These are phyloP conservation scores for Lates calcarifer DNA, from an alignment of 2,113 vertebrate species.

Conservation along the genomic window DNA sequence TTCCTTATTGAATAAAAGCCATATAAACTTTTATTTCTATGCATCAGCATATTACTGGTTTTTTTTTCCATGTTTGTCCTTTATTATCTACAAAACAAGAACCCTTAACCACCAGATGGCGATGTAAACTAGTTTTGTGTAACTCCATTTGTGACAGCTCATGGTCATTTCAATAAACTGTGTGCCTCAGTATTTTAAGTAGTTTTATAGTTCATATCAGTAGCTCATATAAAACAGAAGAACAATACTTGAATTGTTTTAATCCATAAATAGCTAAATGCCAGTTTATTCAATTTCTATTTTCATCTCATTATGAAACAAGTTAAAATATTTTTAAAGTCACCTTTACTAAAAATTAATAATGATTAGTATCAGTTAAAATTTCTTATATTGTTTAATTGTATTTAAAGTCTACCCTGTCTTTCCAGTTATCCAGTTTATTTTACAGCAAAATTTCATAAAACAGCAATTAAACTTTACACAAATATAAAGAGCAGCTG, in stretches of 20 bases:
- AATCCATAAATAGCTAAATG: no score
- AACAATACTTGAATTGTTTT: no score
- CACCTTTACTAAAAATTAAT: not conserved
- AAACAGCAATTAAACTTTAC: not conserved
- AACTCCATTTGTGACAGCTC: not conserved
- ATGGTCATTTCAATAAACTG: not conserved
- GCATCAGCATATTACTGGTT: not conserved
- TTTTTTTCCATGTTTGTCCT: not conserved
- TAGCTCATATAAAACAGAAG: not conserved
- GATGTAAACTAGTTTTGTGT: not conserved
- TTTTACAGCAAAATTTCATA: not conserved
- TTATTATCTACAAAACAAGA: not conserved
- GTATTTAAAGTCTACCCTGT: not conserved
- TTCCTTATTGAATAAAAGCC: constrained; percentile 46
- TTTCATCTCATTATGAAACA: no score
- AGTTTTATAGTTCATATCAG: not conserved
- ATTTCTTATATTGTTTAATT: not conserved
- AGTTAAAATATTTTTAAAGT: not conserved
- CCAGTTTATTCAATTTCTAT: no score
- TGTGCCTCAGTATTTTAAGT: not conserved
- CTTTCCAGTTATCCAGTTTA: not conserved
- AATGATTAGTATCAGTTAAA: not conserved
- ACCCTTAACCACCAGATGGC: constrained; percentile 4
- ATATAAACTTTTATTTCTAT: not conserved
- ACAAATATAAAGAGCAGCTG: not conserved